Evolutionary conservation across 2,888 invertebrate genomes (phyloP).

Genomic region (Tigriopus californicus): DNA sequence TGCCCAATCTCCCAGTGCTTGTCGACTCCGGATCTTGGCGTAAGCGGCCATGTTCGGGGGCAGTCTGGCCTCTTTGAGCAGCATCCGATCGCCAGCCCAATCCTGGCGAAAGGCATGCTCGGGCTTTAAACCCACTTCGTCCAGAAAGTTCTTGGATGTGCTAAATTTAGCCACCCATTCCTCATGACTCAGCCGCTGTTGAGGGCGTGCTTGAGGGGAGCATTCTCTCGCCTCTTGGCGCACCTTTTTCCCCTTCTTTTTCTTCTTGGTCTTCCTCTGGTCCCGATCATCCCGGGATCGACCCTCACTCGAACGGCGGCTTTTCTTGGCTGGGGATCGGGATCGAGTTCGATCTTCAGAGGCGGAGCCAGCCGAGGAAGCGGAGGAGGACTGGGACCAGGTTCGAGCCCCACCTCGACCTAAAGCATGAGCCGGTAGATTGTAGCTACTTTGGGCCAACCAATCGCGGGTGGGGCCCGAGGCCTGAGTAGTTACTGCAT

Average conservation of each 20-base stretch:
- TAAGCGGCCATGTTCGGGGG: background rate
- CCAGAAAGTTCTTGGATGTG: conserved; percentile 17
- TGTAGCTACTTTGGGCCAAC: too few relatives aligned
- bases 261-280: background rate
- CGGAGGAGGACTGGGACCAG: background rate
- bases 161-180: conserved; percentile 16
- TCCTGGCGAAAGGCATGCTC: conserved; percentile 17
- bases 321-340: background rate
- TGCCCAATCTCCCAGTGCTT: too few relatives aligned
- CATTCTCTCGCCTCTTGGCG: background rate
- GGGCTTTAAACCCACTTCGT: conserved; percentile 17
- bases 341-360: background rate
- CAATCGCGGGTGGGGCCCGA: too few relatives aligned
- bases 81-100: background rate
- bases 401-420: background rate
- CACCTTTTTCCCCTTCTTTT: background rate
- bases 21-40: too few relatives aligned
- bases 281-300: background rate
- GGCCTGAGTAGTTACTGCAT: too few relatives aligned
- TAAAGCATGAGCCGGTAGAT: background rate
- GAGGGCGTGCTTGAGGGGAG: background rate
- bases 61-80: background rate
- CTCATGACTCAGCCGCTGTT: background rate
- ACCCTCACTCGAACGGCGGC: background rate
- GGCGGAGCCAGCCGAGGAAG: too few relatives aligned